Base-by-base conservation (phyloP, 1,140 invertebrate species). In the Lordiphosa clarofinis region DNA sequence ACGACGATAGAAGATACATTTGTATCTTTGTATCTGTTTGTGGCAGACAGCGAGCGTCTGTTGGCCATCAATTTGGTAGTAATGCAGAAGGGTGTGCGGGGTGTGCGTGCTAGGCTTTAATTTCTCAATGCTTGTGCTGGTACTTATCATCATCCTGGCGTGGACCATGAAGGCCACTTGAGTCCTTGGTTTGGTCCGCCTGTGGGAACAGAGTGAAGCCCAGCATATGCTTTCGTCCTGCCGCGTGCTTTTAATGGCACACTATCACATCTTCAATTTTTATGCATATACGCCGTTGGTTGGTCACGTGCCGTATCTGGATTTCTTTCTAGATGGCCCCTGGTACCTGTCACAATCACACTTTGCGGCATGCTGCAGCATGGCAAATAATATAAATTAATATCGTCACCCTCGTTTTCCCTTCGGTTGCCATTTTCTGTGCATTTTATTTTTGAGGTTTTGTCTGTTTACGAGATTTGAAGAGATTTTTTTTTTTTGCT, bases 301-400 rank as follows among this genome's bases (percentile, higher is more conserved):
- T 49, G 57, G 78, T 70, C 78, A 84, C 78, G 78, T 84, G 78
- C 61, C 78, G 44, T 33, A 54, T 37, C 55, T 50, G 43, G 33
- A 57, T 38, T 61, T 68, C 64, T 48, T 65, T 66, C 44, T 42
- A 56, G 21, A 33, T 11, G 46, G 49, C 37, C 37, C 36, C 43
- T 57, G 40, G 73, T 84, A 84, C 78, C 78, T 84, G 78, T 84
- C 78, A 84, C 78, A 84, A 84, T 84, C 78, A 84, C 78, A 84
- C 78, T 78, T 84, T 84, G 78, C 78, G 73, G 79, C 78, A 70
- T 78, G 78, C 78, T 76, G 78, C 69, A 66, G 73, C 79, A 84
- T 71, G 63, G 78, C 69, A 78, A 84, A 84, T 84, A 84, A 70
- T 73, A 84, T 78, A 84, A 84, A 84, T 84, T 84, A 84, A 84